Conservation (phyloP, 2,888 invertebrate species). For the Acronicta alni region DNA sequence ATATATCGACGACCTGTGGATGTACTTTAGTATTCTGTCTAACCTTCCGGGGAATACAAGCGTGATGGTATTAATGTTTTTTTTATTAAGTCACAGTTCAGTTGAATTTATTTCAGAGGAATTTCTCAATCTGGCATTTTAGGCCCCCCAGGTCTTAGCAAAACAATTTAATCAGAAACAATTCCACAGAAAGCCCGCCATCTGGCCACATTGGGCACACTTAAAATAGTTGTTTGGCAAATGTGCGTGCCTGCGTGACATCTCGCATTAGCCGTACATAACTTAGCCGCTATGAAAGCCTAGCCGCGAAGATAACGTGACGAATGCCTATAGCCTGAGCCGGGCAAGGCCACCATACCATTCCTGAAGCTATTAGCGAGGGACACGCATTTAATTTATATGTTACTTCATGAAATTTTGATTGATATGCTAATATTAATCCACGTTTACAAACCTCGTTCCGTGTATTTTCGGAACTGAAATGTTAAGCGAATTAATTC, state of each 20-base stretch:
- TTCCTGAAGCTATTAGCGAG: constrained; percentile 44
- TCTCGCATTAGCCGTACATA: constrained; percentile 60
- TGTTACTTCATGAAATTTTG: constrained; percentile 51
- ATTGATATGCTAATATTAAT: constrained; percentile 50
- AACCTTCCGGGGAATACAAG: no score
- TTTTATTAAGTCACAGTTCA: no score
- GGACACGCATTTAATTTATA: constrained; percentile 52
- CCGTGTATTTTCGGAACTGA: constrained; percentile 27
- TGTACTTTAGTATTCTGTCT: no score
- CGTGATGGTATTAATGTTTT: no score
- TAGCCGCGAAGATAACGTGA: constrained; percentile 68
- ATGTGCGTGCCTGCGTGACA: constrained; percentile 71
- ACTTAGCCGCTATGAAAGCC: constrained; percentile 61
- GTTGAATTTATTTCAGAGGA: no score
- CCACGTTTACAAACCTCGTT: constrained; percentile 21
- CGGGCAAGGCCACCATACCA: constrained; percentile 57
- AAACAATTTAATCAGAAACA: constrained; percentile 24
- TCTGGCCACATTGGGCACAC: constrained; percentile 41
- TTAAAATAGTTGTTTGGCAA: constrained; percentile 59
- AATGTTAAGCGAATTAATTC: constrained; percentile 37
- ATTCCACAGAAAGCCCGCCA: constrained; percentile 26
- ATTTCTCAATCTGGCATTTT: no score
- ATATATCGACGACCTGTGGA: no score
- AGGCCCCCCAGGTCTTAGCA: background rate
- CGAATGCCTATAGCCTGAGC: constrained; percentile 62